Percentiles rank a stretch among this genome's conserved stretches.
phyloP scores from a whole-genome alignment of 2,888 invertebrate species.

The Pterobdella sp. region DNA sequence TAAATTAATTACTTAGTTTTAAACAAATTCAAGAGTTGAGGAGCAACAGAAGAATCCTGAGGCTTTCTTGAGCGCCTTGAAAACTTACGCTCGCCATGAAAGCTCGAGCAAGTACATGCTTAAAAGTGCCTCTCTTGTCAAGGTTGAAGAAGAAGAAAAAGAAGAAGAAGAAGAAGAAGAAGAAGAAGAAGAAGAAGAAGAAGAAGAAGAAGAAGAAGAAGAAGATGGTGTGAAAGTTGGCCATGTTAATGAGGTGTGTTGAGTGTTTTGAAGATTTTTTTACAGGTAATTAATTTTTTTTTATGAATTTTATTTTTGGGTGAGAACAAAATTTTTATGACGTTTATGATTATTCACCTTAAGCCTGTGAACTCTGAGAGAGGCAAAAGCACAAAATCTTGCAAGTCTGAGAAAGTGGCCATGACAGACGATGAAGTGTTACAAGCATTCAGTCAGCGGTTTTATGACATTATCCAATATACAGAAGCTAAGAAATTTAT shows the following conservation, averaged over 20 bases:
- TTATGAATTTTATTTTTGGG: no score
- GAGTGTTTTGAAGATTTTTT: no score
- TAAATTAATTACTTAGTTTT: no score
- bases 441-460: constrained; percentile 59
- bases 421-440: constrained; percentile 69
- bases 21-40: constrained; percentile 54
- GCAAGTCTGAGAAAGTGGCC: constrained; percentile 52
- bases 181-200: no score
- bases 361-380: no score
- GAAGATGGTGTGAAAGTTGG: no score
- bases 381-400: no score
- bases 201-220: no score
- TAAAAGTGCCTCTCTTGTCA: background rate
- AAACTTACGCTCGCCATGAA: constrained; percentile 44
- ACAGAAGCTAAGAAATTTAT: background rate
- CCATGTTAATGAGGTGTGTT: no score
- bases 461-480: constrained; percentile 5
- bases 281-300: no score
- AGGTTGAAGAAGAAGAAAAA: background rate
- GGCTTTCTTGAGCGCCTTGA: constrained; percentile 90
- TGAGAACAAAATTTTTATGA: no score
- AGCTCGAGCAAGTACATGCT: constrained; percentile 21
- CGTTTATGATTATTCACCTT: no score
- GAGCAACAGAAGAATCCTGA: constrained; percentile 99
- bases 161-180: constrained; percentile 8